Conservation (phyloP, 2,113 vertebrate species). For the Deroptyus accipitrinus region DNA sequence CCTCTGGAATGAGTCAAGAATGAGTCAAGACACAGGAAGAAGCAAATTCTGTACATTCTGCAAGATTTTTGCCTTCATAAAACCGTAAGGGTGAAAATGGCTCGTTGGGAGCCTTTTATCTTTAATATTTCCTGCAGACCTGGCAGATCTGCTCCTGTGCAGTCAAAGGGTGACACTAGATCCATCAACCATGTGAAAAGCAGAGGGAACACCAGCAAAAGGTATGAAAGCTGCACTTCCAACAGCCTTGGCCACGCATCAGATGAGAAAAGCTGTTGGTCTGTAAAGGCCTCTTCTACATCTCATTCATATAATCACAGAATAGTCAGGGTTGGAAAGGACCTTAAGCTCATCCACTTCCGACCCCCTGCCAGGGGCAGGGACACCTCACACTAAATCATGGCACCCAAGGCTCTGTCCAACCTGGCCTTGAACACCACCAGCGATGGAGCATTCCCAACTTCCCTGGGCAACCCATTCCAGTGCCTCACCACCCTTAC, state of each 20-base stretch:
- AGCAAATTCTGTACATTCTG: background rate
- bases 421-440: too few relatives aligned
- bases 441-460: too few relatives aligned
- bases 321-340: background rate
- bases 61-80: background rate
- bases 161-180: background rate
- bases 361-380: too few relatives aligned
- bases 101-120: background rate
- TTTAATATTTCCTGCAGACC: background rate
- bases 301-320: background rate
- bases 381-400: too few relatives aligned
- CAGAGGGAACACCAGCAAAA: rapidly evolving
- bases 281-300: too few relatives aligned
- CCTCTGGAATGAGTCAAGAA: background rate
- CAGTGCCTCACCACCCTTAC: too few relatives aligned
- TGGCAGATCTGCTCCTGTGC: background rate
- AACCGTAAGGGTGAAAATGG: background rate
- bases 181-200: background rate
- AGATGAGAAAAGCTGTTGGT: background rate
- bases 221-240: background rate
- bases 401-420: too few relatives aligned
- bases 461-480: too few relatives aligned
- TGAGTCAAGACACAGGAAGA: background rate
- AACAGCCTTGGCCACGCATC: background rate
- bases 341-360: background rate